Evolutionary conservation across 2,797 vertebrate genomes (phyloP).

Genomic region (Melanotaenia parkinsoni): DNA sequence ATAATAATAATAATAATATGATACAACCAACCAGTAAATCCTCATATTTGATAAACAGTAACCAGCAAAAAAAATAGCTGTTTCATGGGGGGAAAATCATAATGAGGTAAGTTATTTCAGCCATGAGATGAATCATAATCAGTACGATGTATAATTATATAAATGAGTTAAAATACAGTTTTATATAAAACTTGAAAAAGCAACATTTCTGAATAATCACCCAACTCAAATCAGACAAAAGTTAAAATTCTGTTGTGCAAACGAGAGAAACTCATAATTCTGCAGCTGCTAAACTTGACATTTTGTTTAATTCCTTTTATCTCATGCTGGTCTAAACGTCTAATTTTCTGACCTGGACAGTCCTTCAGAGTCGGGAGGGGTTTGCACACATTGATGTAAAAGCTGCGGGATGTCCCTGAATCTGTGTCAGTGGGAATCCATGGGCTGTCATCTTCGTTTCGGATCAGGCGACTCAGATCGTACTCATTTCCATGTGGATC

Average conservation of each 20-base stretch:
- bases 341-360: slow-evolving; percentile 84
- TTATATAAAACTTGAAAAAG: not conserved
- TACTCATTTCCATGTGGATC: slow-evolving; percentile 92
- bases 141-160: not conserved
- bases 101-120: not conserved
- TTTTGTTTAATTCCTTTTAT: not conserved
- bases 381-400: slow-evolving; percentile 93
- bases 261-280: no score
- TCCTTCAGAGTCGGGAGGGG: slow-evolving; percentile 83
- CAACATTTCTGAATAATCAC: not conserved
- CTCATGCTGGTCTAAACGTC: not conserved
- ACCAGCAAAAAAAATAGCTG: not conserved
- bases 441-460: slow-evolving; percentile 75
- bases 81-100: not conserved
- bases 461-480: slow-evolving; percentile 90
- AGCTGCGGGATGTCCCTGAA: slow-evolving; percentile 77
- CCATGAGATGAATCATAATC: not conserved
- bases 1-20: not conserved
- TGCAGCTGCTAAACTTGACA: not conserved
- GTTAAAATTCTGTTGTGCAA: not conserved
- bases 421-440: slow-evolving; percentile 89
- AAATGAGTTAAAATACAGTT: not conserved
- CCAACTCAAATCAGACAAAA: not conserved
- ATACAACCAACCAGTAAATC: not conserved
- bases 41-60: not conserved